Evolutionary conservation across 1,140 invertebrate species (phyloP), one percentile per base, ranked within the genome.

Genomic region (Bombus haemorrhoidalis): DNA sequence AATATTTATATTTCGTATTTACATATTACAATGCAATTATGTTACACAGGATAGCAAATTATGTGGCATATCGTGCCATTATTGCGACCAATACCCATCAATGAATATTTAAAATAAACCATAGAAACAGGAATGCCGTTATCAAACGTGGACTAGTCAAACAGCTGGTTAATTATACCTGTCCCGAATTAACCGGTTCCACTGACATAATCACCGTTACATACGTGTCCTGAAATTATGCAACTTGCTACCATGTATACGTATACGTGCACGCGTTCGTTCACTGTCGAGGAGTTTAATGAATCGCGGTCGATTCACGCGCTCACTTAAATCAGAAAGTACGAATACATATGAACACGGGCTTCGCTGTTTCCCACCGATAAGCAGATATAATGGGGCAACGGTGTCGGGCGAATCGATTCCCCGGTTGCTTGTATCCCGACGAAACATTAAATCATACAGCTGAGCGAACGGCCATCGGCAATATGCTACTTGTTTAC

Each of bases 401-500:
- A 2, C 15, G 22, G 81, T 34, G 64, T 3, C 47, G 37, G 10
- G 1, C 22, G 79, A 72, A 90, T 90, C 88, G 89, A 90, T 90
- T 53, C n/a, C 12, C 28, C 37, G 73, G n/a, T 43, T 25, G 73
- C 43, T 25, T 53, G 37, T 62, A 28, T 78, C 86, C 83, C 80
- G 81, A 76, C 81, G 79, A 85, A 89, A 87, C 82, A 90, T 91
- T 88, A 88, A 93, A 93, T 93, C 87, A 93, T 86, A 93, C 87
- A 90, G 87, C 37, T 84, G 69, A 89, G 34, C 88, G 90, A 82
- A 75, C 91, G 72, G 91, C 87, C 92, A 91, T 92, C 90, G 89
- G 79, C 93, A 93, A 93, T 93, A 93, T 93, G 93, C 92, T 93
- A 93, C 93, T 93, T 93, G 92, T 93, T 93, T 93, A 90, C 92